A percentile compares a stretch with the other conserved stretches of the same genome.
phyloP scores from a whole-genome alignment of 2,113 vertebrate species.

The Campylorhamphus procurvoides region DNA sequence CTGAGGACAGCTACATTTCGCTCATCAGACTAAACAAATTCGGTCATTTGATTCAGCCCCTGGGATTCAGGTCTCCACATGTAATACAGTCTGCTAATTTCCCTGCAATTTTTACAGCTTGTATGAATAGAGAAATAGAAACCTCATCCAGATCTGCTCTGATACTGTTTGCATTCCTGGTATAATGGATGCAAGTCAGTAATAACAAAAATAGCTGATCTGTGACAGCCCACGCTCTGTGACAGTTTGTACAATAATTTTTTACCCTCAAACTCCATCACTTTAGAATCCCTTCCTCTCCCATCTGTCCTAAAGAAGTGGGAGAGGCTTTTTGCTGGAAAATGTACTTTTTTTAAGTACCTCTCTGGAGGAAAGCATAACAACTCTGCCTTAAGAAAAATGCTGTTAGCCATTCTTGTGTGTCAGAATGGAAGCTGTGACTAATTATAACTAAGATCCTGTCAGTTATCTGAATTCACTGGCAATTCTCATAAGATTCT shows the following conservation, averaged over 20 bases:
- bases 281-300: constrained; percentile 1
- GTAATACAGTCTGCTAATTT: background rate
- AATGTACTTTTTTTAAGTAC: background rate
- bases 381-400: constrained; percentile 46
- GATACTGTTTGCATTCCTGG: background rate
- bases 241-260: background rate
- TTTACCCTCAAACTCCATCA: background rate
- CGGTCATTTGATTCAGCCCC: background rate
- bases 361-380: constrained; percentile 1
- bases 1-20: background rate
- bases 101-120: background rate
- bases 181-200: background rate
- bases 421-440: constrained; percentile 26
- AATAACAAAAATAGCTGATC: constrained; percentile 31
- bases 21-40: background rate
- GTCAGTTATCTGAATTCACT: constrained; percentile 10
- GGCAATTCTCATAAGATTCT: constrained; percentile 31
- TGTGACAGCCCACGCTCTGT: background rate
- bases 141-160: background rate
- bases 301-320: constrained; percentile 37
- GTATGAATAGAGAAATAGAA: background rate
- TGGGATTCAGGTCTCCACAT: background rate
- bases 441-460: constrained; percentile 53
- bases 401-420: background rate
- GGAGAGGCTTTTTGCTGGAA: constrained; percentile 20